phyloP scores from a whole-genome alignment of 2,797 vertebrate species.

The Microctenopoma stevenorrisi region DNA sequence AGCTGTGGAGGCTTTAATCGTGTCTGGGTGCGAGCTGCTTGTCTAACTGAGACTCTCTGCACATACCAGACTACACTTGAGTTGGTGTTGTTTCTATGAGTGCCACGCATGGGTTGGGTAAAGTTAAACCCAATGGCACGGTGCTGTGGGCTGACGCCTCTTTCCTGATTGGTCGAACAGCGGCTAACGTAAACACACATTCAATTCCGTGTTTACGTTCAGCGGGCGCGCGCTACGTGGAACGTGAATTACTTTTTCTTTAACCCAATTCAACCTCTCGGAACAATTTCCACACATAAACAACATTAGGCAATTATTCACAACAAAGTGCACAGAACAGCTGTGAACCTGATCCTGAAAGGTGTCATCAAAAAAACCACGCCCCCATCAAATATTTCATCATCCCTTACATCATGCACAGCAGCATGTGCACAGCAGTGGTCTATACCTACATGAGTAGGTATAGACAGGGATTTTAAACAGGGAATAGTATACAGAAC shows the following conservation, averaged over 20 bases:
- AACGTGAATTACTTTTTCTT: rapidly evolving
- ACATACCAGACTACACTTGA: slow-evolving; percentile 24
- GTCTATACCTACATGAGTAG: no score
- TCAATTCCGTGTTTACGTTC: slow-evolving; percentile 25
- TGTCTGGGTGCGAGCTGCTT: not conserved
- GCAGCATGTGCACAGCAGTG: no score
- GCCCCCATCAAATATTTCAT: no score
- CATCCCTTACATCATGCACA: no score
- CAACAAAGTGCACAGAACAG: rapidly evolving
- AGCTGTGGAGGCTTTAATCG: not conserved
- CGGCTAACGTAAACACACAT: not conserved
- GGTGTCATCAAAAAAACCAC: no score
- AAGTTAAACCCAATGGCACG: slow-evolving; percentile 80
- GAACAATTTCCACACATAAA: not conserved
- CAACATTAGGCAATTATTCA: rapidly evolving
- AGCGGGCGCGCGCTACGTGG: not conserved
- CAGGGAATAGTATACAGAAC: no score
- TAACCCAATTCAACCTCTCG: rapidly evolving
- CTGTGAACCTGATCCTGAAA: no score
- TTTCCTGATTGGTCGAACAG: slow-evolving; percentile 69
- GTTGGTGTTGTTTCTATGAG: slow-evolving; percentile 66
- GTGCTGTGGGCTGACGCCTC: slow-evolving; percentile 63
- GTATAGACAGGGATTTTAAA: no score
- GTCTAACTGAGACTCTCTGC: not conserved
- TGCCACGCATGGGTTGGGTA: not conserved